A percentile compares a stretch with the other conserved stretches of the same genome.
Evolutionary conservation across 2,113 vertebrate genomes (phyloP).

Genomic region (Monarcha castaneiventris): DNA sequence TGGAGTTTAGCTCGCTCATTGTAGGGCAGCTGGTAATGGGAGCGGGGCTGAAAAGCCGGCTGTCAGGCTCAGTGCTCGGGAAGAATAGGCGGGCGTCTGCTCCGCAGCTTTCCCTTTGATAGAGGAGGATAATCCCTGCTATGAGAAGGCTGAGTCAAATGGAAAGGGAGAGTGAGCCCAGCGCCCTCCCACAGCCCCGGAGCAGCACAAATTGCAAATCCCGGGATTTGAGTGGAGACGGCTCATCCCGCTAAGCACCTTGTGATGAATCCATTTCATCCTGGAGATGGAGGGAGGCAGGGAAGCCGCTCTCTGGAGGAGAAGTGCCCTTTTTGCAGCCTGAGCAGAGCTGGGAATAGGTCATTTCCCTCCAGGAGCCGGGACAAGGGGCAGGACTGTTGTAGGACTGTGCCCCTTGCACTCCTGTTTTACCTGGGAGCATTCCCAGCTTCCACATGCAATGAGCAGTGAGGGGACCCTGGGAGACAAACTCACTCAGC

Average conservation of each 20-base stretch:
- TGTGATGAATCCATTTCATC: conserved; percentile 51
- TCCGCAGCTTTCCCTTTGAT: conserved; percentile 69
- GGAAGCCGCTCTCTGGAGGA: neutral
- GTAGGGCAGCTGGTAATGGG: conserved; percentile 71
- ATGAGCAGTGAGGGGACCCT: neutral
- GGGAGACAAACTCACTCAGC: neutral
- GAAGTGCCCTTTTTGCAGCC: neutral
- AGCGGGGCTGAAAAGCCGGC: conserved; percentile 51
- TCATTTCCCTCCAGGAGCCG: neutral
- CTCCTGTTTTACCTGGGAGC: neutral
- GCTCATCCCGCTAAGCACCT: conserved; percentile 17
- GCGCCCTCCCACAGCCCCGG: conserved; percentile 29
- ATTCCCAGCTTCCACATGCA: neutral
- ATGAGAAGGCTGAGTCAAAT: conserved; percentile 65
- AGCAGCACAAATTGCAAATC: conserved; percentile 35
- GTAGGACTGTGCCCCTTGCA: neutral
- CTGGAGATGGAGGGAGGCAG: neutral
- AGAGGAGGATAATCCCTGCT: conserved; percentile 66
- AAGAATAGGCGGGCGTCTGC: conserved; percentile 66
- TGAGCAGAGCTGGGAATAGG: neutral
- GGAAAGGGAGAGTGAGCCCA: conserved; percentile 57
- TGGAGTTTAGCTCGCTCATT: conserved; percentile 55
- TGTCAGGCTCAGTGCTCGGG: conserved; percentile 62
- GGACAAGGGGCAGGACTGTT: neutral
- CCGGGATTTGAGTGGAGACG: conserved; percentile 22